Evolutionary conservation across 2,888 invertebrate genomes (phyloP).

Genomic region (Euplexia lucipara): DNA sequence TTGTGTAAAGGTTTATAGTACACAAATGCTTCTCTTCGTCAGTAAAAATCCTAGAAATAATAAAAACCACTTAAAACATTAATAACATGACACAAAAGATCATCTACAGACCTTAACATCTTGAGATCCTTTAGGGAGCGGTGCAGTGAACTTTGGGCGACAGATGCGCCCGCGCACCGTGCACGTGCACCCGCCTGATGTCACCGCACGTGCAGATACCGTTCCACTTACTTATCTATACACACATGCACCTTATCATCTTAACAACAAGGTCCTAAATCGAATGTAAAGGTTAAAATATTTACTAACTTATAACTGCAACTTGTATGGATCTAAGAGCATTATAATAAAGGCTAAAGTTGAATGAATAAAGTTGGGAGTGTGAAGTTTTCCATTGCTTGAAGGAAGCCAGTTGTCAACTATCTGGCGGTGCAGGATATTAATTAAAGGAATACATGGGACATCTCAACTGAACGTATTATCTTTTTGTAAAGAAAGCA

Average conservation of each 20-base stretch:
- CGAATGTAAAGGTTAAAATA: constrained; percentile 4
- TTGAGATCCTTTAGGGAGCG: constrained; percentile 68
- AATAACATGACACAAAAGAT: constrained; percentile 45
- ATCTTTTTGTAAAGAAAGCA: neutral
- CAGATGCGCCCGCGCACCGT: constrained; percentile 73
- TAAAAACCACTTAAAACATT: constrained; percentile 45
- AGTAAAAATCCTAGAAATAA: constrained; percentile 4
- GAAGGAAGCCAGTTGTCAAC: constrained; percentile 67
- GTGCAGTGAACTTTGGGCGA: constrained; percentile 77
- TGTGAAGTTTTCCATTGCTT: constrained; percentile 35
- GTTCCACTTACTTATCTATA: constrained; percentile 8
- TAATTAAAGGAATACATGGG: constrained; percentile 46
- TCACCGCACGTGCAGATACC: constrained; percentile 69
- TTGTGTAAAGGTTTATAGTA: too few relatives aligned
- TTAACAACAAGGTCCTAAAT: constrained; percentile 28
- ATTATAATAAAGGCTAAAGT: constrained; percentile 23
- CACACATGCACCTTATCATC: constrained; percentile 5
- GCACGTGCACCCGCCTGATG: constrained; percentile 73
- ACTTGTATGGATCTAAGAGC: neutral
- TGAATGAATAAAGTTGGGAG: constrained; percentile 9
- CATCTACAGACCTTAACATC: constrained; percentile 60
- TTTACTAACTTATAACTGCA: constrained; percentile 14
- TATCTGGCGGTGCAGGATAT: constrained; percentile 56
- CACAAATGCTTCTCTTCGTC: neutral
- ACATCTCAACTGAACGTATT: constrained; percentile 19